phyloP scores from a whole-genome alignment of 2,797 vertebrate species.

The Pygocentrus nattereri region DNA sequence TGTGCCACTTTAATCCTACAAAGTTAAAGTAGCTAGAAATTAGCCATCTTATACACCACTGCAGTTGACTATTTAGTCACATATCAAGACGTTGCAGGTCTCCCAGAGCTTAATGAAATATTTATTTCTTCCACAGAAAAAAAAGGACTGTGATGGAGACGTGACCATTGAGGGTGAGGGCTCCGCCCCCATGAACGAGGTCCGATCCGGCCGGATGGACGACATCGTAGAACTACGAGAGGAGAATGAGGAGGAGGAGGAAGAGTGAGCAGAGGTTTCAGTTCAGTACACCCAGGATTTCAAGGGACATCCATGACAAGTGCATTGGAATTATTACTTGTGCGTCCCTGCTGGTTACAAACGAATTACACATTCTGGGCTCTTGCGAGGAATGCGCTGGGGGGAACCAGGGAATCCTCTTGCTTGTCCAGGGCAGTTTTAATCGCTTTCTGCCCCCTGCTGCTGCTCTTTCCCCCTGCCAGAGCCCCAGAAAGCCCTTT shows the following conservation, averaged over 20 bases:
- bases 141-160: slow-evolving; percentile 88
- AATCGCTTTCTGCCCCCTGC: slow-evolving; percentile 50
- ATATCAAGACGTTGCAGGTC: background rate
- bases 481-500: slow-evolving; percentile 18
- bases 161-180: slow-evolving; percentile 88
- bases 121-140: slow-evolving; percentile 74
- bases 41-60: too few species aligned
- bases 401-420: slow-evolving; percentile 16
- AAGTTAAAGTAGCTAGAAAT: too few species aligned
- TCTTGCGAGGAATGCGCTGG: slow-evolving; percentile 33
- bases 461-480: slow-evolving; percentile 43
- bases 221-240: slow-evolving; percentile 93
- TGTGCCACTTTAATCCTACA: background rate
- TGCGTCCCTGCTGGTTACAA: slow-evolving; percentile 19
- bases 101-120: background rate
- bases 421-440: slow-evolving; percentile 47
- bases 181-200: slow-evolving; percentile 92
- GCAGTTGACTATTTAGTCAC: too few species aligned
- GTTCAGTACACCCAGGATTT: background rate
- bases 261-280: slow-evolving; percentile 11
- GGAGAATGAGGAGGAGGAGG: slow-evolving; percentile 78
- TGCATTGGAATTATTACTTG: background rate
- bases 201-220: slow-evolving; percentile 86
- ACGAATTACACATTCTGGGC: slow-evolving; percentile 11
- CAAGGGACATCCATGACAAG: background rate